A percentile compares a stretch with the other conserved stretches of the same genome.
phyloP scores from a whole-genome alignment of 2,113 vertebrate species.

The Tringa solitaria region DNA sequence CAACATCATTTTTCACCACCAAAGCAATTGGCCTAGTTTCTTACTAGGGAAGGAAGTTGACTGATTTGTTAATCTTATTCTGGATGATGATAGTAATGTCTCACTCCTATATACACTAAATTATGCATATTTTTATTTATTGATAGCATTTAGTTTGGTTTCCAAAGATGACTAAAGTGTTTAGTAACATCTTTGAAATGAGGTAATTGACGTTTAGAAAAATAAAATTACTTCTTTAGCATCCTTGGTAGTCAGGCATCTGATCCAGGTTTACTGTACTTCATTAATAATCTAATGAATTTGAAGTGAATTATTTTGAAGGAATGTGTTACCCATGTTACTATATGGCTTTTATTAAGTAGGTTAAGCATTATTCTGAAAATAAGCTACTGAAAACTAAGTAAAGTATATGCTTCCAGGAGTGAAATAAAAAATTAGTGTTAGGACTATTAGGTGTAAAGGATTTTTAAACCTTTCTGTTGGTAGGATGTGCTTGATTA shows the following conservation, averaged over 20 bases:
- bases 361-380: background rate
- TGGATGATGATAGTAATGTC: background rate
- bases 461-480: background rate
- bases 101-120: background rate
- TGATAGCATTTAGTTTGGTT: background rate
- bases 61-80: background rate
- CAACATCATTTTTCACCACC: background rate
- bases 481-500: background rate
- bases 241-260: background rate
- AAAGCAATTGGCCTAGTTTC: background rate
- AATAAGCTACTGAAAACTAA: background rate
- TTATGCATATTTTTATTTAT: background rate
- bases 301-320: background rate
- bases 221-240: background rate
- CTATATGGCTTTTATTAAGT: background rate
- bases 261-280: background rate
- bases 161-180: background rate
- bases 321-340: background rate
- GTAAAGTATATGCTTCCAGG: background rate
- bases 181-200: background rate
- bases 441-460: background rate
- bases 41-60: background rate
- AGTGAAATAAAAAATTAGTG: background rate
- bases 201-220: background rate
- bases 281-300: background rate